Evolutionary conservation across 2,113 vertebrate species (phyloP), one percentile per base, ranked within the genome.

Genomic region (Tretioscincus oriximinensis): DNA sequence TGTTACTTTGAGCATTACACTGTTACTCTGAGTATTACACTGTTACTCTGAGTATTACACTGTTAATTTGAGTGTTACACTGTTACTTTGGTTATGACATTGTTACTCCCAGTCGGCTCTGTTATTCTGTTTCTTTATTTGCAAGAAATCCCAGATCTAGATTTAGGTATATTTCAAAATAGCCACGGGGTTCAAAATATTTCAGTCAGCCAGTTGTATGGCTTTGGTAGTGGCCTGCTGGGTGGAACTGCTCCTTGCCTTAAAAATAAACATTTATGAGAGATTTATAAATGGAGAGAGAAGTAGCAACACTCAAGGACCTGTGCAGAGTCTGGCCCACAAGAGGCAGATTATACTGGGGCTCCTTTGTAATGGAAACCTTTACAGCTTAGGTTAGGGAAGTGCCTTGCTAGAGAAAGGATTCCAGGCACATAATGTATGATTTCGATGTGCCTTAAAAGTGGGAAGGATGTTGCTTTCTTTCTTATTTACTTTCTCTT

Each of bases 231-330:
- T 91, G 83, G 83, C 89, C 89, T 92, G 75, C 80, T 80, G 89
- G 35, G 35, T 84, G 90, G 87, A 91, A 92, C 86, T 88, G 21
- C 80, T n/a, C 49, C 68, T 90, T 87, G 84, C 88, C 89, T 91
- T 90, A 89, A 80, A 90, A 85, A 87, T 91, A 92, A 91, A 90
- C 91, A 91, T 92, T 93, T 88, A 69, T 21, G 87, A 94, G 90
- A 88, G 82, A 77, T 90, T 92, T 88, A 89, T 73, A 91, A 91
- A 93, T 7, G 35, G 20, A 21, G 4, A 49, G 21, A 3, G 61
- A 24, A 21, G 64, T 31, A 11, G 11, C 75, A 76, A 77, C 77
- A 85, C 84, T 58, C 85, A 5, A 73, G 87, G 76, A 86, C 82
- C 89, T 79, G 88, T 86, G 70, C 90, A 90, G 82, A 76, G 89